phyloP scores from a whole-genome alignment of 2,113 vertebrate species.

The Arenaria interpres region DNA sequence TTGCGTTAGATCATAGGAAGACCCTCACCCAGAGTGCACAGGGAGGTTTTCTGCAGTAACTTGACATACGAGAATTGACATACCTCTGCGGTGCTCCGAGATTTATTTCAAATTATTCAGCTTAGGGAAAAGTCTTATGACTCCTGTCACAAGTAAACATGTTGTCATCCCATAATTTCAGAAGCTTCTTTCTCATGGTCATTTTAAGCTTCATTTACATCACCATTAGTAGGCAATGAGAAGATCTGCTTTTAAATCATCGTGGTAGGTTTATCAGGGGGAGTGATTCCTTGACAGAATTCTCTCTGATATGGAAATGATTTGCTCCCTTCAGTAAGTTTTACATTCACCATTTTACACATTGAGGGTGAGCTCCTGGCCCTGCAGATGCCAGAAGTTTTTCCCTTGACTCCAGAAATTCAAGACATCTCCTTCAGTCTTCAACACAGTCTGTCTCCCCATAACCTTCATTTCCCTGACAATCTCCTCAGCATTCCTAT shows the following conservation, averaged over 20 bases:
- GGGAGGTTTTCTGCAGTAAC: background rate
- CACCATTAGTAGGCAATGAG: background rate
- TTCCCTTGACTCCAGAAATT: background rate
- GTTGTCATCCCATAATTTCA: background rate
- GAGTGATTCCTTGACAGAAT: background rate
- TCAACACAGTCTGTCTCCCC: background rate
- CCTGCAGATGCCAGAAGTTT: background rate
- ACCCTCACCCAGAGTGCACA: background rate
- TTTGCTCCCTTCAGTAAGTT: background rate
- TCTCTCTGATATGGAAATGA: background rate
- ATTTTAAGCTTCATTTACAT: background rate
- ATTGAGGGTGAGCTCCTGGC: background rate
- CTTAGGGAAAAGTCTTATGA: background rate
- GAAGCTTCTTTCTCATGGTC: background rate
- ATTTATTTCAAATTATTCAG: background rate
- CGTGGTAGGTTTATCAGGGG: background rate
- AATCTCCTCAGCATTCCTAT: background rate
- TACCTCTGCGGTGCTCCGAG: background rate
- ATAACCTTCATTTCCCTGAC: background rate
- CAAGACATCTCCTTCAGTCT: background rate
- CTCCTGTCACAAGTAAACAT: background rate
- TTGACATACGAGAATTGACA: background rate
- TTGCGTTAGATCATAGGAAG: background rate
- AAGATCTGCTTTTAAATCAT: background rate
- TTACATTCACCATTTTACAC: background rate